Evolutionary conservation across 1,140 invertebrate genomes (phyloP).

Genomic region (Drosophila pseudoananassae): DNA sequence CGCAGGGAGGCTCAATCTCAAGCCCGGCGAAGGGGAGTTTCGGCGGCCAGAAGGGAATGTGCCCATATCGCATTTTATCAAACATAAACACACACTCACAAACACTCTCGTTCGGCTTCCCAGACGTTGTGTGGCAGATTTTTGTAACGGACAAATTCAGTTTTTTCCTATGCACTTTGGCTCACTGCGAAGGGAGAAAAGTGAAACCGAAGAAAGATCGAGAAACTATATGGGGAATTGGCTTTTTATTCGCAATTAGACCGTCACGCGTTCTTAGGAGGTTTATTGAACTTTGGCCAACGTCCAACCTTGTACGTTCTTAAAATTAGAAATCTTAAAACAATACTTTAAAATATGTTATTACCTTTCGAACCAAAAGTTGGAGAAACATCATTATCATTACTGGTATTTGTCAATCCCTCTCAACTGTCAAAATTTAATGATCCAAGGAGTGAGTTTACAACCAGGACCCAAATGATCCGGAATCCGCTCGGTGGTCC

Average conservation of each 20-base stretch:
- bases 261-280: not conserved
- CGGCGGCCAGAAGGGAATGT: slow-evolving; percentile 66
- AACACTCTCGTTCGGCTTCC: slow-evolving; percentile 22
- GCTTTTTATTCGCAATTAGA: not conserved
- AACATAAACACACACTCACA: slow-evolving; percentile 75
- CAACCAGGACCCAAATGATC: slow-evolving; percentile 8
- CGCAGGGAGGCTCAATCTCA: slow-evolving; percentile 26
- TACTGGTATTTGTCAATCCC: not conserved
- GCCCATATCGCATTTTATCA: slow-evolving; percentile 83
- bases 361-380: not conserved
- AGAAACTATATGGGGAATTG: not conserved
- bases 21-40: slow-evolving; percentile 57
- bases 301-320: not conserved
- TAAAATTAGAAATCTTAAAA: too few relatives aligned
- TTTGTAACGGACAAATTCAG: slow-evolving; percentile 78
- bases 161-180: slow-evolving; percentile 65
- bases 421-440: slow-evolving; percentile 11
- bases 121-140: slow-evolving; percentile 59
- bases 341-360: too few relatives aligned
- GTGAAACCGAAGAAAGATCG: slow-evolving; percentile 5
- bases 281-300: not conserved
- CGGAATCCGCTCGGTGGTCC: slow-evolving; percentile 53
- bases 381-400: not conserved
- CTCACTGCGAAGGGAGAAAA: slow-evolving; percentile 6
- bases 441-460: slow-evolving; percentile 36